Base-by-base conservation (phyloP, 1,140 invertebrate species). In the Sesamia nonagrioides region DNA sequence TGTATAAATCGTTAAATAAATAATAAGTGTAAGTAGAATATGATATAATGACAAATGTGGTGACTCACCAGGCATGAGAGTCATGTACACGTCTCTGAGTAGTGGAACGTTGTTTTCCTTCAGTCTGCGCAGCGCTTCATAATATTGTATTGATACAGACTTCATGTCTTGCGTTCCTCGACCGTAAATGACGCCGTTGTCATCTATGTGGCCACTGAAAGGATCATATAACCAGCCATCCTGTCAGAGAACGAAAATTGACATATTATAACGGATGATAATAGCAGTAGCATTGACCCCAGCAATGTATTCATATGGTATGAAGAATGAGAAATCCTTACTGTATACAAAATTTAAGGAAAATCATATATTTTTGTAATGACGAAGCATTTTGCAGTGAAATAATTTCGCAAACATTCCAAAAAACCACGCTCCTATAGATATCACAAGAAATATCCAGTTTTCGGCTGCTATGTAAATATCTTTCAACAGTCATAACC, bases 141-240 rank as follows among this genome's bases (percentile, higher is more conserved):
- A 84, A 89, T 98, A 97, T 93, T 97, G 96, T 68, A 97, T 97
- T 7, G 96, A 96, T 60, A 97, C 96, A 88, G 96, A 97, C 92
- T 98, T 98, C 97, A 97, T 97, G 88, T 98, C 97, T 83, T 97
- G 97, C 9, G 97, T 94, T 54, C 98, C 97, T 63, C 97, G 95
- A 2, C 96, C 97, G 93, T 96, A 98, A 78, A 98, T 98, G 80
- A 97, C 96, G 13, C 97, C 97, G 72, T 97, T 94, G 8, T 96
- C 96, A 87, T 97, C 96, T 85, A 97, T 97, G 52, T 96, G 88
- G 1, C 96, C 97, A 69, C 90, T 93, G 92, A 98, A 98, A 40
- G 97, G 97, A 52, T 97, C 96, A 92, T 97, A 95, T 1, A 92
- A 97, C 97, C 97, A 98, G 81, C 96, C 95, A 40, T 97, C 92